Evolutionary conservation across 2,113 vertebrate species (phyloP).

Genomic region (Phalacrocorax brasilianus): DNA sequence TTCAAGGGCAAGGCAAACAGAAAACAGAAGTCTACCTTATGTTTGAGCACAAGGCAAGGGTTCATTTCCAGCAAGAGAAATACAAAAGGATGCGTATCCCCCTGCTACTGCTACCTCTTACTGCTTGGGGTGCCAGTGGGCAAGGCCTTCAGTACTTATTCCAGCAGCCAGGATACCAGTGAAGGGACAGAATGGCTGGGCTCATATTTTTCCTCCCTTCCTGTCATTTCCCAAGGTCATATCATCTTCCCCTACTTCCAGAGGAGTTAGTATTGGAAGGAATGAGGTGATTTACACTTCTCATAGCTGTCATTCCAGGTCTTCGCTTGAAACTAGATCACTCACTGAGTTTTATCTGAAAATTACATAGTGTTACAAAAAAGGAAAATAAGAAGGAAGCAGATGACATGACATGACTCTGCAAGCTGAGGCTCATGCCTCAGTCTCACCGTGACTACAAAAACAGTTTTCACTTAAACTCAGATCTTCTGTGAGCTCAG

Average conservation of each 20-base stretch:
- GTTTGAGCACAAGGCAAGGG: background rate
- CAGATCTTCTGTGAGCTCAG: background rate
- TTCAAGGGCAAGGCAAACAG: background rate
- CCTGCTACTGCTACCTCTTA: background rate
- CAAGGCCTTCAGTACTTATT: background rate
- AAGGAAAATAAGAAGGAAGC: background rate
- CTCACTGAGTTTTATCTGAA: background rate
- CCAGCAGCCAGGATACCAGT: background rate
- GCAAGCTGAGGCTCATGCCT: background rate
- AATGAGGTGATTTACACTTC: background rate
- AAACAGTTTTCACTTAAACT: background rate
- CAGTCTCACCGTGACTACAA: background rate
- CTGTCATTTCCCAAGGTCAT: background rate
- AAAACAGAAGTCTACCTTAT: background rate
- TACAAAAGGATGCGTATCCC: background rate
- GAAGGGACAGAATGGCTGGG: background rate
- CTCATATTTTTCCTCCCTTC: background rate
- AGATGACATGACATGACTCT: background rate
- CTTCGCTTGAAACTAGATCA: background rate
- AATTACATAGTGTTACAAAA: background rate
- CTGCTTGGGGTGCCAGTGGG: background rate
- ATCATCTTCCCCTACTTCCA: background rate
- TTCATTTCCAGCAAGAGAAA: background rate
- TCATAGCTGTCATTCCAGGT: background rate
- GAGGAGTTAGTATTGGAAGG: background rate